Evolutionary conservation across 2,113 vertebrate species (phyloP), one percentile per base, ranked within the genome.

Genomic region (Callipepla californica): DNA sequence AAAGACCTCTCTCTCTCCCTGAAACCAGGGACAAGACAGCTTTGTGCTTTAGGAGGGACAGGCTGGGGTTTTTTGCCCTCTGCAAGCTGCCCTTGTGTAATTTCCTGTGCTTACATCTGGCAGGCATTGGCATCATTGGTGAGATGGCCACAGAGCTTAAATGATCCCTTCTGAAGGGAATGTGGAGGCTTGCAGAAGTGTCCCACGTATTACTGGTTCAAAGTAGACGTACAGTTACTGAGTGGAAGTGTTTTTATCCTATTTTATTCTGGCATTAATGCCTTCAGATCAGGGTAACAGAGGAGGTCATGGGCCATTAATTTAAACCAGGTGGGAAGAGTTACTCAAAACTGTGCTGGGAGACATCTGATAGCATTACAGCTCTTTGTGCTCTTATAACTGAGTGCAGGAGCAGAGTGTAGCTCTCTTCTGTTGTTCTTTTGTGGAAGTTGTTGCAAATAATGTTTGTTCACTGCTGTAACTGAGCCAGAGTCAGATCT

Each of bases 61-160:
- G 68, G 6, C 87, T 38, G 55, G 51, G 2, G 76, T 61, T 74
- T 69, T 21, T 32, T 88, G 82, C 84, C 79, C 87, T 85, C 67
- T 70, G 72, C 45, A 50, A 30, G 87, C 87, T 74, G 78, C 84
- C 91, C 85, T 95, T 96, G 85, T 87, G 92, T 47, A 67, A 92
- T 83, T 94, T 95, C 93, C 91, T 94, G 45, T 89, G 87, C 92
- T 94, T 93, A 76, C 87, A 57, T 83, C 62, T 44, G 89, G 51
- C 85, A 72, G 59, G 89, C 93, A 48, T 66, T 19, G 72, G 63
- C 79, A 80, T 85, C 79, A 45, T 21, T 82, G 81, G 68, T 77
- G 53, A 6, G 57, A 11, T 83, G 81, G 65, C 85, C 73, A 4
- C 66, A 8, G 87, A 75, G 80, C 89, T 92, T 84, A 57, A 28